Evolutionary conservation across 2,888 invertebrate species (phyloP).

Genomic region (Caenorhabditis angaria): DNA sequence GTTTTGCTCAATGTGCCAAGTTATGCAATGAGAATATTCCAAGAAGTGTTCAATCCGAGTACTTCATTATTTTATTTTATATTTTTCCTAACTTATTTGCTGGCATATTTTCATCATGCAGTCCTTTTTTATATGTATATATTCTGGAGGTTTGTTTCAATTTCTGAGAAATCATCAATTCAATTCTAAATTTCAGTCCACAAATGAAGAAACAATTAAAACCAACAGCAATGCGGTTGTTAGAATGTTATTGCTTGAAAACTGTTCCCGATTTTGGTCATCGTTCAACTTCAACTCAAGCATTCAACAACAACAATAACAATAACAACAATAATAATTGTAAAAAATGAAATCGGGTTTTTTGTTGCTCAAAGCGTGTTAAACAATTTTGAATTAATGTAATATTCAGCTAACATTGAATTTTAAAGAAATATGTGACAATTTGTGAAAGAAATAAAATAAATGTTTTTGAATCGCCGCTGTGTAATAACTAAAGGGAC

Average conservation of each 20-base stretch:
- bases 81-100: constrained; percentile 56
- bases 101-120: constrained; percentile 69
- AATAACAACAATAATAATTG: neutral
- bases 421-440: neutral
- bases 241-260: constrained; percentile 71
- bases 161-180: neutral
- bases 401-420: too few species aligned
- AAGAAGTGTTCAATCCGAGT: constrained; percentile 17
- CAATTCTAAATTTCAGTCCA: constrained; percentile 54
- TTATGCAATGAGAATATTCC: constrained; percentile 57
- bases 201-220: constrained; percentile 72
- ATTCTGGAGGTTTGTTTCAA: constrained; percentile 61
- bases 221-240: constrained; percentile 68
- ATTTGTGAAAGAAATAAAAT: neutral
- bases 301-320: constrained; percentile 16
- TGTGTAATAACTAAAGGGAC: constrained; percentile 20
- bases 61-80: constrained; percentile 47
- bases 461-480: constrained; percentile 18
- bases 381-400: too few species aligned
- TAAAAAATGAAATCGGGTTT: neutral
- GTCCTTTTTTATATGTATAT: constrained; percentile 69
- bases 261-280: constrained; percentile 71
- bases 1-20: constrained; percentile 70
- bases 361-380: neutral
- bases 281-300: constrained; percentile 53